Conservation (phyloP, 2,113 vertebrate species). For the Ageneiosus marmoratus region DNA sequence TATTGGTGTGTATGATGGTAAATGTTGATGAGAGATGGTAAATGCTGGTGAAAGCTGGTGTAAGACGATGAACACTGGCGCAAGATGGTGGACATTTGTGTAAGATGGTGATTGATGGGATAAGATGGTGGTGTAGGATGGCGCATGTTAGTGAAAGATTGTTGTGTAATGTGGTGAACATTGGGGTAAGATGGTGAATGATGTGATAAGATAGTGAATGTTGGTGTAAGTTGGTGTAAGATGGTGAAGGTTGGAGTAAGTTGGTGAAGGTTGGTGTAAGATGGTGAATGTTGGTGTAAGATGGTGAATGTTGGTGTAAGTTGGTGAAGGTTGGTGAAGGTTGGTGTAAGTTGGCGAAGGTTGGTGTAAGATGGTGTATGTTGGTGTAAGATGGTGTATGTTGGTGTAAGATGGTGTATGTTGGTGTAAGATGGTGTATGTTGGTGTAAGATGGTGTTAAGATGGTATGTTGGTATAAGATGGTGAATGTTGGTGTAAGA, state of each 20-base stretch:
- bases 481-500: not conserved
- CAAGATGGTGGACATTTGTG: not conserved
- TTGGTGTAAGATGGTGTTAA: not conserved
- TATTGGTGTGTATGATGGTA: not conserved
- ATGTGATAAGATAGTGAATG: not conserved
- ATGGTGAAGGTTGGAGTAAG: too few species aligned
- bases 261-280: not conserved
- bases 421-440: not conserved
- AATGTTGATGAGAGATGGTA: not conserved
- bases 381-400: not conserved
- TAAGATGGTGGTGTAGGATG: not conserved
- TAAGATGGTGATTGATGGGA: too few species aligned
- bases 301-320: not conserved
- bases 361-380: not conserved
- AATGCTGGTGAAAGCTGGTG: not conserved
- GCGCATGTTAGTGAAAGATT: not conserved
- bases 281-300: too few species aligned
- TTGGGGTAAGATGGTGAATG: not conserved
- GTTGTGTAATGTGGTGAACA: not conserved
- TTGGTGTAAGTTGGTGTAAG: not conserved
- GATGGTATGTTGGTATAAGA: not conserved
- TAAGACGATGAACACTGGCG: not conserved
- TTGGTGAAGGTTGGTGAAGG: too few species aligned
- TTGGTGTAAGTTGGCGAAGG: not conserved
- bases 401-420: not conserved